Conservation (phyloP, 2,797 vertebrate species). For the Sardinella longiceps region DNA sequence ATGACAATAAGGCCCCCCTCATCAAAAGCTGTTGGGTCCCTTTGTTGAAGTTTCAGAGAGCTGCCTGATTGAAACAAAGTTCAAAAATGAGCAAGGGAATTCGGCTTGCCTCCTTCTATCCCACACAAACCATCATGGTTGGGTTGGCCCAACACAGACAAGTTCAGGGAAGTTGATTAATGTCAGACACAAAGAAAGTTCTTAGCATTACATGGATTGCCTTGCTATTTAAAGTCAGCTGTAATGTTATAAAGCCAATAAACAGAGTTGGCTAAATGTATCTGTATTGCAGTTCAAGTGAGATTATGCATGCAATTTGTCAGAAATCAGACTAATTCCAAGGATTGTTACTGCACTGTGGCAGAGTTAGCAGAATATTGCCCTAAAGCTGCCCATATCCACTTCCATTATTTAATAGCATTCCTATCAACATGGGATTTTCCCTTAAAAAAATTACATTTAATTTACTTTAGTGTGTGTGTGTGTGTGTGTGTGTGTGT, state of each 20-base stretch:
- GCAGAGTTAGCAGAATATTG: background rate
- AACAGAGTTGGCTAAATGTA: constrained; percentile 20
- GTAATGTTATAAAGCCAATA: constrained; percentile 22
- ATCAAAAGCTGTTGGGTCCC: constrained; percentile 9
- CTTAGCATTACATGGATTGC: background rate
- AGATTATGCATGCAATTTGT: background rate
- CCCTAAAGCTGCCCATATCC: background rate
- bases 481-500: background rate
- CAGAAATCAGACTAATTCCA: background rate
- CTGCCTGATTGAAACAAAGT: background rate
- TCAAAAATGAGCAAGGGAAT: background rate
- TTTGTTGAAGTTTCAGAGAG: background rate
- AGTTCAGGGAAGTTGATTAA: background rate
- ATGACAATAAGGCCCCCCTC: background rate
- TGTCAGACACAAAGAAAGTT: background rate
- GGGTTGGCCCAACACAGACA: background rate
- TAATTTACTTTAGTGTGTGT: background rate
- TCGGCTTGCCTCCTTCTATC: background rate
- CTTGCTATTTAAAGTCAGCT: background rate
- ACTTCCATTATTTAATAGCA: background rate
- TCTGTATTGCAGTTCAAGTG: background rate
- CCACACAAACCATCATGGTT: background rate
- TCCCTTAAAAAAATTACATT: background rate
- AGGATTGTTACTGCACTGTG: background rate
- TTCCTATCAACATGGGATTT: background rate